Base-by-base conservation (phyloP, 2,888 invertebrate genomes). In the Mythimna loreyi region DNA sequence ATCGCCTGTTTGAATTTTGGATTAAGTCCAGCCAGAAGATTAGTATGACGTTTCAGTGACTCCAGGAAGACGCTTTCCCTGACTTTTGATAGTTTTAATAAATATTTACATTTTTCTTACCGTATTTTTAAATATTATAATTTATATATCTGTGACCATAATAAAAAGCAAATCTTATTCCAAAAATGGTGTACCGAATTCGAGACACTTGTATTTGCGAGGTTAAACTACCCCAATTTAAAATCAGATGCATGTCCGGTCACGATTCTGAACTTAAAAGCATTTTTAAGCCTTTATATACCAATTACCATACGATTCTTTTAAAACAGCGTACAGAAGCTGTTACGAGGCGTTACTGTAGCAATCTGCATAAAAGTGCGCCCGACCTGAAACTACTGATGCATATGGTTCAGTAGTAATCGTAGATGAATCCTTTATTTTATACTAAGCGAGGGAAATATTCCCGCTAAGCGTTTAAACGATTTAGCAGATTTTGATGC, bases 341-440 rank as follows among this genome's bases (percentile, higher is more conserved):
- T 25, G 49, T 62, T 60, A 40, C 43, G 61, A 23, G 30, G 43
- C 30, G 53, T 82, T 74, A 74, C 57, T 6, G 23, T 49, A 60
- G 64, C 71, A 71, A 82, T 80, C 58, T 82, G 61, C 70, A 71
- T 80, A 80, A 71, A 74, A 79, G 71, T 67, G 58, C 49, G 40
- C 30, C 43, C 19, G 23, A 36, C 59, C 50, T n/a, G 40, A 73
- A 75, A 63, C 50, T 74, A 50, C 74, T 45, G 40, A 59, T 43
- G 61, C 75, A 65, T 40, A 59, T 25, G 23, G 33, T 62, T 40
- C 45, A 19, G 25, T 43, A 47, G 59, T 79, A 61, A 79, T 75
- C 61, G 47, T 7, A 57, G 60, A 72, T 57, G 78, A 47, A 60
- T 47, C 28, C 47, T 25, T 60, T 47, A 64, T 72, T 71, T 71